phyloP scores from a whole-genome alignment of 35 echinoderm and acorn worm species.

The Ophioderma brevispina region DNA sequence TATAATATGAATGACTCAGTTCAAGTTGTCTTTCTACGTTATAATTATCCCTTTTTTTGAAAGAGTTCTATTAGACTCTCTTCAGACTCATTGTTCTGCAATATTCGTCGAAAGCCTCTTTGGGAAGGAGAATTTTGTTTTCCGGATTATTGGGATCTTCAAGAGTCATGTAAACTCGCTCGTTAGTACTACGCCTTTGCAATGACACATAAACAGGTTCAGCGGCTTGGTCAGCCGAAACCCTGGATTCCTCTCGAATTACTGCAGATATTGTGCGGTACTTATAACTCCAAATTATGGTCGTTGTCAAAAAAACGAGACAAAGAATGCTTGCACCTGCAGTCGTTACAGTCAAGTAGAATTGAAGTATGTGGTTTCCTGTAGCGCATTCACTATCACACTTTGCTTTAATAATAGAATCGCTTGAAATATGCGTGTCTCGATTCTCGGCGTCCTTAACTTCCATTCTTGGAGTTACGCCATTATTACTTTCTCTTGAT shows the following conservation, averaged over 20 bases:
- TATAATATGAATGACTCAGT: no score
- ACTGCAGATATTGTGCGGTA: background rate
- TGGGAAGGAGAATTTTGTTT: background rate
- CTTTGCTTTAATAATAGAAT: no score
- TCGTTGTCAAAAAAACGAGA: background rate
- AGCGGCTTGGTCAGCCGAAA: background rate
- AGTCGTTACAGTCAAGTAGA: background rate
- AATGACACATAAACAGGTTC: slow-evolving; percentile 1
- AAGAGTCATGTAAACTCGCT: background rate
- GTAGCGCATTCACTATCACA: background rate
- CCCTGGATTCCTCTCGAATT: background rate
- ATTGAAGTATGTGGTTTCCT: background rate
- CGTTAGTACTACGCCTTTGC: background rate
- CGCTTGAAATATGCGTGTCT: no score
- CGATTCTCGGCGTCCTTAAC: no score
- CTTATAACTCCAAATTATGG: background rate
- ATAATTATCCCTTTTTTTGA: no score
- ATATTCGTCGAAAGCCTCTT: background rate
- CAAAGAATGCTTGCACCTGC: background rate
- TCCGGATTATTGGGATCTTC: background rate
- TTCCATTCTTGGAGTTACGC: no score
- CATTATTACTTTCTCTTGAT: background rate
- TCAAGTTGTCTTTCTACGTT: no score
- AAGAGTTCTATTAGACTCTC: no score
- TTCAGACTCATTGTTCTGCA: background rate